Conservation (phyloP, 2,797 vertebrate species). For the Pelodytes ibericus region DNA sequence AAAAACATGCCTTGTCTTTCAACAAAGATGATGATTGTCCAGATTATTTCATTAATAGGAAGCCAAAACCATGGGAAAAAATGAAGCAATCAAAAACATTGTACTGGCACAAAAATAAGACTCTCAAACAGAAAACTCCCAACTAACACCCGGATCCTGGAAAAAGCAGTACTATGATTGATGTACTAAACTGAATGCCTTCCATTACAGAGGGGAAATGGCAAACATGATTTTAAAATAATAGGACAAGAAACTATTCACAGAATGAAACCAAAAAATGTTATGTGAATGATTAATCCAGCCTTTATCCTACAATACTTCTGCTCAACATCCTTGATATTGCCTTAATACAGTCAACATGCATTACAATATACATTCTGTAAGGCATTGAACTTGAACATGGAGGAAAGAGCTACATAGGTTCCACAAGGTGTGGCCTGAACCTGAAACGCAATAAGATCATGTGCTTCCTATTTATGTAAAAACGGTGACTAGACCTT, state of each 20-base stretch:
- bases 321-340: too few species aligned
- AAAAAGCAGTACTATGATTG: constrained; percentile 24
- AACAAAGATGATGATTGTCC: constrained; percentile 47
- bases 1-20: constrained; percentile 31
- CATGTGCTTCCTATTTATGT: too few species aligned
- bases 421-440: too few species aligned
- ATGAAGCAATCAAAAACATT: constrained; percentile 37
- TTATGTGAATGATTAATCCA: neutral
- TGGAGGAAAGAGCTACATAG: too few species aligned
- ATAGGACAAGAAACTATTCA: constrained; percentile 18
- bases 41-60: constrained; percentile 40
- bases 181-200: constrained; percentile 42
- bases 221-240: constrained; percentile 23
- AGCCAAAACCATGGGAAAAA: constrained; percentile 50
- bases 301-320: too few species aligned
- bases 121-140: constrained; percentile 31
- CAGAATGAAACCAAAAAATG: neutral
- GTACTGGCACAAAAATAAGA: constrained; percentile 38
- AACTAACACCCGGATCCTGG: constrained; percentile 30
- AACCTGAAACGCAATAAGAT: too few species aligned
- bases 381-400: too few species aligned
- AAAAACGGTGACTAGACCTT: too few species aligned
- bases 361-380: too few species aligned
- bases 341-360: too few species aligned
- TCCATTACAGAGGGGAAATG: constrained; percentile 39